These are phyloP conservation scores for Mastomys coucha DNA, from an alignment of 2,113 vertebrate species.

Conservation along the genomic window DNA sequence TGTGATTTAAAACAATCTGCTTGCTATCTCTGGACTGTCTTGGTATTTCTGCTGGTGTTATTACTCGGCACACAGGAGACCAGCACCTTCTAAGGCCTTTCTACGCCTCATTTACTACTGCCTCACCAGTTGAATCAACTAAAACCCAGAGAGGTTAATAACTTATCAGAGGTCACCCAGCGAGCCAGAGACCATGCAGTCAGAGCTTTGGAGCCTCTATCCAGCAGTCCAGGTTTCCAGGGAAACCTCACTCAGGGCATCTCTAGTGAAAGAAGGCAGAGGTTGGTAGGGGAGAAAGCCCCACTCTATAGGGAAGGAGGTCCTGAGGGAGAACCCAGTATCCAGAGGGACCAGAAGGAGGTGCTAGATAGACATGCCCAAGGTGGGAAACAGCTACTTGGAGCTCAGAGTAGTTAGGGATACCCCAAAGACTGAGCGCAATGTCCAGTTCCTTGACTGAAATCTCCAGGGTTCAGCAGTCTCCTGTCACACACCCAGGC, in stretches of 20 bases:
- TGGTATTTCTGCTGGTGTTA: not conserved
- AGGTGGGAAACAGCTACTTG: not conserved
- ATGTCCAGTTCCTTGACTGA: not conserved
- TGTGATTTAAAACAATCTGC: not conserved
- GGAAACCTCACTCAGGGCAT: not conserved
- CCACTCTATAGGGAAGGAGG: not conserved
- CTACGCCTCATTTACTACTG: not conserved
- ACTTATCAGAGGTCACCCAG: not conserved
- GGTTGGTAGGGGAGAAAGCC: not conserved
- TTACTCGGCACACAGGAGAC: not conserved
- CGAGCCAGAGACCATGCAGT: not conserved
- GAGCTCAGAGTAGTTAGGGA: not conserved
- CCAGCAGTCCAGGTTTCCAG: not conserved
- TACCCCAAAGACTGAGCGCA: not conserved
- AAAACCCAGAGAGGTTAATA: conserved; percentile 9
- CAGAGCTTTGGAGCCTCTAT: not conserved
- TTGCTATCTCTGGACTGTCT: not conserved
- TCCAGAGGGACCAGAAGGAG: no score
- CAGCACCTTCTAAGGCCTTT: not conserved
- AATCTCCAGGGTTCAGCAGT: not conserved
- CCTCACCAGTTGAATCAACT: not conserved
- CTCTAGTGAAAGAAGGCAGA: fast-evolving
- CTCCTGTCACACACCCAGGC: not conserved
- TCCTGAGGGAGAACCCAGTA: fast-evolving
- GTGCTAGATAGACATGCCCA: fast-evolving